Base-by-base conservation (phyloP, 2,888 invertebrate genomes). In the Melanchra persicariae region DNA sequence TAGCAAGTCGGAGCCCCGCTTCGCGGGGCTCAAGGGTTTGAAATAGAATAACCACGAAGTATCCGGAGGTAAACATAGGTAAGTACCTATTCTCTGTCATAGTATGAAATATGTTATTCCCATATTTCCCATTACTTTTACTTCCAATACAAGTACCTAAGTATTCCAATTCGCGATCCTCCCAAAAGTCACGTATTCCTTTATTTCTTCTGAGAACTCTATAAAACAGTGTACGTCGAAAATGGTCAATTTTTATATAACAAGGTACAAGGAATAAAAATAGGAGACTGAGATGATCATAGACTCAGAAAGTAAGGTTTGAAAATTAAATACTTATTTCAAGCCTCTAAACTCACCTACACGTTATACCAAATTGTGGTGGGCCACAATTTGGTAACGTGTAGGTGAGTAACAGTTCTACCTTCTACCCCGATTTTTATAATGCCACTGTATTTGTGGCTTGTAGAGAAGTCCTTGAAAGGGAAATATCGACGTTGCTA, bases 11-110 rank as follows among this genome's bases (percentile, higher is more conserved):
- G n/a, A n/a, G n/a, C n/a, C n/a, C n/a, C n/a, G n/a, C n/a, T n/a
- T n/a, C n/a, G n/a, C n/a, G n/a, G n/a, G n/a, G n/a, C n/a, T n/a
- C n/a, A n/a, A n/a, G n/a, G n/a, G n/a, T n/a, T n/a, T n/a, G n/a
- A n/a, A n/a, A n/a, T n/a, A n/a, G n/a, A n/a, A n/a, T n/a, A n/a
- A n/a, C n/a, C n/a, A n/a, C n/a, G n/a, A n/a, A n/a, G n/a, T n/a
- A n/a, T n/a, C n/a, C n/a, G n/a, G 61, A 78, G 63, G 66, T 82
- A 79, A 71, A 79, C 77, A 87, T 90, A 95, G n/a, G n/a, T n/a
- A n/a, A n/a, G n/a, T n/a, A n/a, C 95, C 94, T 94, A 92, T 96
- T 96, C 87, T 93, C 95, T 92, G 95, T 92, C 95, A 96, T 95
- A 87, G 85, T 91, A 90, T 88, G 89, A 85, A 88, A 87, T 78